Conservation (phyloP, 2,888 invertebrate genomes). For the Desoria tigrina region DNA sequence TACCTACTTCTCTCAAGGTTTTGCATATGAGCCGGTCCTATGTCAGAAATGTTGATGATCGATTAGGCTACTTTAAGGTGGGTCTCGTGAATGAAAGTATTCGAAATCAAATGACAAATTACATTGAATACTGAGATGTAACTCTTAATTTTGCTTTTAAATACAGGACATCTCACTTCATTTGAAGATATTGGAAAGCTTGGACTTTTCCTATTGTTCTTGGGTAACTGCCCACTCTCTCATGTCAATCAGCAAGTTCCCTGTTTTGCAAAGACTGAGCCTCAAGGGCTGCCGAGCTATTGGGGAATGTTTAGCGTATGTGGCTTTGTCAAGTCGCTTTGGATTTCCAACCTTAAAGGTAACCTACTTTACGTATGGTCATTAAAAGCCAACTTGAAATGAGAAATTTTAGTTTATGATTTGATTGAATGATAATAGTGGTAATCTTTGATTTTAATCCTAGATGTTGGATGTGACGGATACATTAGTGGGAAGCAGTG, state of each 20-base stretch:
- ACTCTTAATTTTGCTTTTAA: neutral
- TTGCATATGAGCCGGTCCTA: slow-evolving; percentile 46
- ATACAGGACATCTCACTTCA: slow-evolving; percentile 36
- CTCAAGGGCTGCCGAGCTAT: slow-evolving; percentile 49
- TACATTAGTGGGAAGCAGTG: slow-evolving; percentile 46
- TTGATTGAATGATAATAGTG: slow-evolving; percentile 12
- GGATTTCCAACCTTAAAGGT: slow-evolving; percentile 50
- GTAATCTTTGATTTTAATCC: slow-evolving; percentile 15
- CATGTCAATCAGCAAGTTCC: slow-evolving; percentile 49
- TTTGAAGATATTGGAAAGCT: slow-evolving; percentile 42
- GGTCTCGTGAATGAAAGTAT: no score
- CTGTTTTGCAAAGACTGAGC: slow-evolving; percentile 32
- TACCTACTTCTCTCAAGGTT: slow-evolving; percentile 44
- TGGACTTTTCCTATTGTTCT: slow-evolving; percentile 48
- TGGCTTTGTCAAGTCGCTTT: slow-evolving; percentile 47
- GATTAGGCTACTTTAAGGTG: neutral
- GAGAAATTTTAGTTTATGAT: neutral
- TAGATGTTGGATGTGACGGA: slow-evolving; percentile 52
- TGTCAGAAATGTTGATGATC: slow-evolving; percentile 32
- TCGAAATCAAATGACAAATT: no score
- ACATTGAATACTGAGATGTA: no score
- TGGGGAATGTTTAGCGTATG: slow-evolving; percentile 52
- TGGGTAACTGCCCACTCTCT: slow-evolving; percentile 49
- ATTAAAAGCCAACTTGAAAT: no score
- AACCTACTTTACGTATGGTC: slow-evolving; percentile 3